Conservation (phyloP, 2,888 invertebrate species). For the Ennomos erosarius region DNA sequence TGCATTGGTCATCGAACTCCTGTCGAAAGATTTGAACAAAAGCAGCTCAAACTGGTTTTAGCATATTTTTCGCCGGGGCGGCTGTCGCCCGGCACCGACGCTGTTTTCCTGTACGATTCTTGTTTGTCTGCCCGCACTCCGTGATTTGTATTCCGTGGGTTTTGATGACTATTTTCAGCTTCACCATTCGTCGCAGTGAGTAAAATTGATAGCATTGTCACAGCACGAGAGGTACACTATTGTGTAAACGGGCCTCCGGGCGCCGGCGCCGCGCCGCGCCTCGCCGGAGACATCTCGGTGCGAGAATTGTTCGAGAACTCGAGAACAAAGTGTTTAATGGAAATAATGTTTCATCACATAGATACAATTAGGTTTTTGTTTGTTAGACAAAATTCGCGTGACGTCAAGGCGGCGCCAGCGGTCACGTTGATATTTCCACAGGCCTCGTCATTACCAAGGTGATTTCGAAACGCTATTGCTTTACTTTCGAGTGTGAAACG, state of each 20-base stretch:
- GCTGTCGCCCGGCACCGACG: constrained; percentile 56
- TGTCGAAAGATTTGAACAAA: constrained; percentile 74
- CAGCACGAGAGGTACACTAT: constrained; percentile 24
- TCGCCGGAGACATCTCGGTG: constrained; percentile 18
- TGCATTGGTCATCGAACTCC: constrained; percentile 82
- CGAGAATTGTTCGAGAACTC: constrained; percentile 42
- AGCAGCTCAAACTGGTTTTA: constrained; percentile 80
- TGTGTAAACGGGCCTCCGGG: constrained; percentile 30
- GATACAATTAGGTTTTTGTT: constrained; percentile 43
- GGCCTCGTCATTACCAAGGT: constrained; percentile 60
- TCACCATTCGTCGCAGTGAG: constrained; percentile 35
- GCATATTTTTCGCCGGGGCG: constrained; percentile 73
- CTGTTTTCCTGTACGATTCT: constrained; percentile 67
- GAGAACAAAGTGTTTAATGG: constrained; percentile 46
- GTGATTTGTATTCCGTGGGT: constrained; percentile 42
- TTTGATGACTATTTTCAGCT: constrained; percentile 52
- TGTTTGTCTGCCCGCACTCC: constrained; percentile 46
- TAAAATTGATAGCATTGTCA: constrained; percentile 28
- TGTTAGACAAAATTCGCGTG: constrained; percentile 54
- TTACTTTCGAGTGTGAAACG: constrained; percentile 59
- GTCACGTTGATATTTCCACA: constrained; percentile 55
- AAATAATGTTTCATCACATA: constrained; percentile 36
- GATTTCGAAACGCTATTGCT: constrained; percentile 62
- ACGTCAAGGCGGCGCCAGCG: constrained; percentile 53
- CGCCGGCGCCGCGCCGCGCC: too few species aligned